phyloP scores from a whole-genome alignment of 1,140 invertebrate genomes.

The Melipona quadrifasciata region DNA sequence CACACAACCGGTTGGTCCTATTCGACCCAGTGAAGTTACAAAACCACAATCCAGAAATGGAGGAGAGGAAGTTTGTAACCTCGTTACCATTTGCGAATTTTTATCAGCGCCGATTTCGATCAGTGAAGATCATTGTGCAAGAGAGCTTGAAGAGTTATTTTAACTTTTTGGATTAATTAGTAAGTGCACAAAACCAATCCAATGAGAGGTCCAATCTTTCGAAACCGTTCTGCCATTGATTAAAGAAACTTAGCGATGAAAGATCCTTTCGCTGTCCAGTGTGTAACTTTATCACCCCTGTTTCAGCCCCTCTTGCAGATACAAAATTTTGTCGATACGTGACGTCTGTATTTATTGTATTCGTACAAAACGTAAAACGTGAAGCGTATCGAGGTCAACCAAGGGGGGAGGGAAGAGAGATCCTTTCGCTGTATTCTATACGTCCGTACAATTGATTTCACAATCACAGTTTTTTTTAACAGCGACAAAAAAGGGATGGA shows the following conservation, averaged over 20 bases:
- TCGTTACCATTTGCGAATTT: no score
- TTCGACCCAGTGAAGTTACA: no score
- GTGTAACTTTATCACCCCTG: not conserved
- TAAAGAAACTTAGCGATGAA: not conserved
- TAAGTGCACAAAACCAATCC: not conserved
- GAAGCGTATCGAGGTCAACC: no score
- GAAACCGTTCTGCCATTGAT: not conserved
- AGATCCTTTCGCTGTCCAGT: not conserved
- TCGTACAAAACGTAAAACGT: no score
- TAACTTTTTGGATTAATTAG: conserved; percentile 1
- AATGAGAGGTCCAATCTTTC: not conserved
- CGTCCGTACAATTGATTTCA: not conserved
- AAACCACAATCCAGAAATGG: no score
- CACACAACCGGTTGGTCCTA: no score
- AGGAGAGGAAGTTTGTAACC: no score
- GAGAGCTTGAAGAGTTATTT: not conserved
- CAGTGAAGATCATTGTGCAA: not conserved
- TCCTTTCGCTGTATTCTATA: not conserved
- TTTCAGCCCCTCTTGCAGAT: not conserved
- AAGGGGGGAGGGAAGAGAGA: not conserved
- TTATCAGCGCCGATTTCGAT: no score
- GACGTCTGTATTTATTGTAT: not conserved
- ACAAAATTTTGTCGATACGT: not conserved
- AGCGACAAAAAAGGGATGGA: not conserved
- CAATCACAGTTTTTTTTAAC: not conserved